Percentiles rank a stretch among this genome's conserved stretches.
phyloP scores from a whole-genome alignment of 2,888 invertebrate genomes.

The Neocrepidodera transversa region DNA sequence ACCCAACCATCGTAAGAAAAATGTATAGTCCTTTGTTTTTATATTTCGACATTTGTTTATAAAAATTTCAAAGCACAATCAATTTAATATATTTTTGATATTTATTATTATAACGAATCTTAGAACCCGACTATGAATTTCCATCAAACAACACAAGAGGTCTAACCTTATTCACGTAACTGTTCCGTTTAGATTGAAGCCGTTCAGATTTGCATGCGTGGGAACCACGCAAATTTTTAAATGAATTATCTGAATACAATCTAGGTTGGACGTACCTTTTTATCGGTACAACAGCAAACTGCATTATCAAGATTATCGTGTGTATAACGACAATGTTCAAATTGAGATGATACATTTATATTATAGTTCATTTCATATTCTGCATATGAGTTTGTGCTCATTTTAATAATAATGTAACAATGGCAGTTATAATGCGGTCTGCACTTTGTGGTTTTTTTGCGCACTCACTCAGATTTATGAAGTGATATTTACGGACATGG shows the following conservation, averaged over 20 bases:
- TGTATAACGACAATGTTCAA: slow-evolving; percentile 44
- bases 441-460: slow-evolving; percentile 10
- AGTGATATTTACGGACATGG: background rate
- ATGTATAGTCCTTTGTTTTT: too few species aligned
- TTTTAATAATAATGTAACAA: slow-evolving; percentile 16
- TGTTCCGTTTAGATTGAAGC: slow-evolving; percentile 18
- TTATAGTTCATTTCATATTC: slow-evolving; percentile 21
- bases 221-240: slow-evolving; percentile 50
- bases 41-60: too few species aligned
- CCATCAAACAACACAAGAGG: slow-evolving; percentile 10
- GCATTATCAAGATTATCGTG: slow-evolving; percentile 48
- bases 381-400: slow-evolving; percentile 18
- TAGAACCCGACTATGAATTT: background rate
- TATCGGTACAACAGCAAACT: slow-evolving; percentile 44
- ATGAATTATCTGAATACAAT: slow-evolving; percentile 50
- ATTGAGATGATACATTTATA: slow-evolving; percentile 43
- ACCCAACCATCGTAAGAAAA: too few species aligned
- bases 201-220: slow-evolving; percentile 43
- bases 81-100: too few species aligned
- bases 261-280: slow-evolving; percentile 48
- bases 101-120: too few species aligned
- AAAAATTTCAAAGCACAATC: too few species aligned
- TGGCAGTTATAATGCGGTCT: slow-evolving; percentile 12
- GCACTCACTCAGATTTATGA: slow-evolving; percentile 3
- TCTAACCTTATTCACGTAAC: slow-evolving; percentile 22